These are phyloP conservation scores for Bubalus kerabau DNA, from an alignment of 2,113 vertebrate species.

Conservation along the genomic window DNA sequence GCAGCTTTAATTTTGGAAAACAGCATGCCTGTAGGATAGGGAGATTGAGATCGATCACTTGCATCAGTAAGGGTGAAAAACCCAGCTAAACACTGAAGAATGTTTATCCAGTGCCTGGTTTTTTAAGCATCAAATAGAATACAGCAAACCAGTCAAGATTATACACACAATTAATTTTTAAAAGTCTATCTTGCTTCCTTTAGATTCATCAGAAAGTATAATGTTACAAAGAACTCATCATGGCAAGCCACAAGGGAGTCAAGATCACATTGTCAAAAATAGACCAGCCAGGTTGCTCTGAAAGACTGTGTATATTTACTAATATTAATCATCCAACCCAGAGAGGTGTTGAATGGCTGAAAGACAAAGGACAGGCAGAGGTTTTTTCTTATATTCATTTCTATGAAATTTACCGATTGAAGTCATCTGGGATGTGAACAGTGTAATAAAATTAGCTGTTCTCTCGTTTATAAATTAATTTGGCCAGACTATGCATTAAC, in stretches of 20 bases:
- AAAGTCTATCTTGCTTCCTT: not conserved
- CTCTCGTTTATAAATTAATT: constrained; percentile 43
- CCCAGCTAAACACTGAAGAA: not conserved
- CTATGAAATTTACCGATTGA: not conserved
- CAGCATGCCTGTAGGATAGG: not conserved
- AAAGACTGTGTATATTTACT: not conserved
- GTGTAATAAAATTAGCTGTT: not conserved
- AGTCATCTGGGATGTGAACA: not conserved
- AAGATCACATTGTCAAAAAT: constrained; percentile 30
- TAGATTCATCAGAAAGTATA: not conserved
- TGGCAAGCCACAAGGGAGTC: not conserved
- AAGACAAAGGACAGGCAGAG: not conserved
- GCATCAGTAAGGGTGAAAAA: not conserved
- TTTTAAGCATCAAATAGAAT: constrained; percentile 3
- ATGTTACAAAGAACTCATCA: not conserved
- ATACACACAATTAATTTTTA: not conserved
- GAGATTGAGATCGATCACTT: constrained; percentile 3
- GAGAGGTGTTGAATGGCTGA: not conserved
- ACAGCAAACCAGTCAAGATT: not conserved
- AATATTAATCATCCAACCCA: constrained; percentile 6
- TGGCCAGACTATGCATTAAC: not conserved
- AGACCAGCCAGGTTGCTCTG: not conserved
- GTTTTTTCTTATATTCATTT: not conserved
- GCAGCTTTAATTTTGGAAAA: constrained; percentile 35
- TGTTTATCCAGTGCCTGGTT: not conserved